phyloP scores from a whole-genome alignment of 2,113 vertebrate genomes.

The human region DNA sequence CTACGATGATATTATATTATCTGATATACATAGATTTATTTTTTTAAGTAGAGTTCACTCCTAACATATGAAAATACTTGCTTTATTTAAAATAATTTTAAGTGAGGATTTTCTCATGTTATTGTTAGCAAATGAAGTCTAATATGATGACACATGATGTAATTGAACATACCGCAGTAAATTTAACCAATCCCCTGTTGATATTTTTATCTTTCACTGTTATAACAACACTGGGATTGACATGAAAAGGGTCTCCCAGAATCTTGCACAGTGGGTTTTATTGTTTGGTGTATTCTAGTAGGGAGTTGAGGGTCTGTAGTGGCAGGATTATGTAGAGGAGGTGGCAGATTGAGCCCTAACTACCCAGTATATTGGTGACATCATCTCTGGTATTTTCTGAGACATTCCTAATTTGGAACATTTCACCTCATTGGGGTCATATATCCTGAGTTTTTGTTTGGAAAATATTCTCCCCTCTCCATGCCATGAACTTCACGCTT shows the following conservation, averaged over 20 bases:
- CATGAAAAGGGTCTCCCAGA: neutral
- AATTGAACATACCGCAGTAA: neutral
- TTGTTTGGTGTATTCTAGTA: conserved; percentile 15
- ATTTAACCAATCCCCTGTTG: neutral
- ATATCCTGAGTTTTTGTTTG: conserved; percentile 13
- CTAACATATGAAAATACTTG: neutral
- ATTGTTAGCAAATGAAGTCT: neutral
- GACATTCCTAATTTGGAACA: conserved; percentile 52
- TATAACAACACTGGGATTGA: neutral
- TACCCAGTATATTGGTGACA: neutral
- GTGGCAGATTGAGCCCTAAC: neutral
- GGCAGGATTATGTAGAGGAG: neutral
- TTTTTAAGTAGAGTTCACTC: neutral
- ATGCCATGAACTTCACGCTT: neutral
- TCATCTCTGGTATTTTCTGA: conserved; percentile 50
- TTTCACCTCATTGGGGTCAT: neutral
- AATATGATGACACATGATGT: neutral
- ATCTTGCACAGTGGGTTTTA: neutral
- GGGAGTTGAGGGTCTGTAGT: neutral
- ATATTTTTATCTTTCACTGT: neutral
- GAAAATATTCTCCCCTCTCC: conserved; percentile 28
- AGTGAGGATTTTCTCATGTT: neutral
- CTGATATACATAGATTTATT: neutral
- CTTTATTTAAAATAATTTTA: neutral
- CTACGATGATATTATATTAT: neutral